These are phyloP conservation scores for Zaprionus africanus DNA, from an alignment of 1,140 invertebrate species.

Conservation along the genomic window DNA sequence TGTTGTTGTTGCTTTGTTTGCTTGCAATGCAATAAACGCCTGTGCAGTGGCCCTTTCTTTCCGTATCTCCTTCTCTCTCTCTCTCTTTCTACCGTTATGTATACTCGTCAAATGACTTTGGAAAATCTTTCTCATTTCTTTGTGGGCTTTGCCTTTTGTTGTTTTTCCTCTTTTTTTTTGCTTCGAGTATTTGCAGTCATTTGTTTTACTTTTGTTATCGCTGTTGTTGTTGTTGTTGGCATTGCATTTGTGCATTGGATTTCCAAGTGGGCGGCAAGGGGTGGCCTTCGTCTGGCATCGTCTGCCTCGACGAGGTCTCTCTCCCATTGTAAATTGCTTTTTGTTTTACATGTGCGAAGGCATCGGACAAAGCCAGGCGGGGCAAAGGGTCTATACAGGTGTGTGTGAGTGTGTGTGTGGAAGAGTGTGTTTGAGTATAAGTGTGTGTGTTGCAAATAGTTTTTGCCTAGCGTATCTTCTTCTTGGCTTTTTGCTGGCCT, in stretches of 20 bases:
- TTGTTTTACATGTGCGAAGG: constrained; percentile 44
- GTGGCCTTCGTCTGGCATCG: constrained; percentile 5
- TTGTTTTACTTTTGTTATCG: constrained; percentile 51
- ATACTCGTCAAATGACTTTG: constrained; percentile 38
- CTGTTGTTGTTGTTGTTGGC: constrained; percentile 28
- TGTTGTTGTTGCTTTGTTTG: constrained; percentile 28
- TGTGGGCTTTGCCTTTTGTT: constrained; percentile 21
- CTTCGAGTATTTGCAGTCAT: constrained; percentile 51
- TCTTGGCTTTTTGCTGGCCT: background rate
- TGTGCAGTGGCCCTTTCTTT: constrained; percentile 6
- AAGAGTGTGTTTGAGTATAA: background rate
- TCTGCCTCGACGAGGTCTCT: constrained; percentile 33
- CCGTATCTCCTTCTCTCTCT: background rate
- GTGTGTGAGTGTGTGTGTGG: background rate
- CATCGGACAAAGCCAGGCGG: constrained; percentile 1
- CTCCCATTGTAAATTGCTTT: constrained; percentile 49
- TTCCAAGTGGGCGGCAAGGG: constrained; percentile 8
- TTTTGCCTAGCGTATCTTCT: background rate
- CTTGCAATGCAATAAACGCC: constrained; percentile 28
- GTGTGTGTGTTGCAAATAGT: constrained; percentile 5
- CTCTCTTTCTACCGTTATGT: constrained; percentile 8
- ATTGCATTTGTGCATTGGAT: constrained; percentile 40
- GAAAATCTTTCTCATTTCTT: constrained; percentile 52
- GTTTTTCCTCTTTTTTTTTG: constrained; percentile 19
- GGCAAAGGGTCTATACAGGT: constrained; percentile 7